These are phyloP conservation scores for Matsumyia berberina DNA, from an alignment of 2,888 invertebrate genomes.

Conservation along the genomic window DNA sequence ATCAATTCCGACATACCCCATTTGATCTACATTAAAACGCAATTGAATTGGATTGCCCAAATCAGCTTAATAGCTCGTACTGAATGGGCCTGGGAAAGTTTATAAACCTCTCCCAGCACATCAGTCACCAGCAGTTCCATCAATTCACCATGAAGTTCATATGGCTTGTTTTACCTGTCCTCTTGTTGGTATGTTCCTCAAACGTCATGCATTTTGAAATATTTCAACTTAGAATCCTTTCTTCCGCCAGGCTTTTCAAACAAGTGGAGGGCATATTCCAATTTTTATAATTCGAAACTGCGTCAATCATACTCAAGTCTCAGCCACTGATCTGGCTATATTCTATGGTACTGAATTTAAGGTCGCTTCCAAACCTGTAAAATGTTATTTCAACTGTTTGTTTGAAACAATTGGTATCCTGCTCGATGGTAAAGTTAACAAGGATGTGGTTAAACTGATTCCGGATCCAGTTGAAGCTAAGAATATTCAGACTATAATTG, in stretches of 20 bases:
- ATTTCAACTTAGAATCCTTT: neutral
- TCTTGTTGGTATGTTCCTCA: neutral
- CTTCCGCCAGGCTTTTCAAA: neutral
- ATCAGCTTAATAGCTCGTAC: neutral
- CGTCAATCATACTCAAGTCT: neutral
- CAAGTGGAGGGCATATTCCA: neutral
- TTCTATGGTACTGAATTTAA: constrained; percentile 1
- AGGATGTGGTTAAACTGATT: neutral
- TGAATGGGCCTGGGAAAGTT: neutral
- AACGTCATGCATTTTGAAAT: neutral
- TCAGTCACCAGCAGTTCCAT: neutral
- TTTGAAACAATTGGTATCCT: neutral
- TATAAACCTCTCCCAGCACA: neutral
- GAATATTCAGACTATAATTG: neutral
- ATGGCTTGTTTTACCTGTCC: neutral
- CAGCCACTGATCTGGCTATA: neutral
- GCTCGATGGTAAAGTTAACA: neutral
- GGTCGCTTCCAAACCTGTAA: neutral
- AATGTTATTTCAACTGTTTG: constrained; percentile 1
- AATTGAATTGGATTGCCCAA: neutral
- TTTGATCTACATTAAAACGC: neutral
- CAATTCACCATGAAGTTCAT: constrained; percentile 7
- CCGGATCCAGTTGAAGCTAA: neutral
- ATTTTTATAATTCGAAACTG: constrained; percentile 6
- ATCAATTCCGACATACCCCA: neutral